Evolutionary conservation across 1,140 invertebrate species (phyloP).

Genomic region (Eulimnadia texana): DNA sequence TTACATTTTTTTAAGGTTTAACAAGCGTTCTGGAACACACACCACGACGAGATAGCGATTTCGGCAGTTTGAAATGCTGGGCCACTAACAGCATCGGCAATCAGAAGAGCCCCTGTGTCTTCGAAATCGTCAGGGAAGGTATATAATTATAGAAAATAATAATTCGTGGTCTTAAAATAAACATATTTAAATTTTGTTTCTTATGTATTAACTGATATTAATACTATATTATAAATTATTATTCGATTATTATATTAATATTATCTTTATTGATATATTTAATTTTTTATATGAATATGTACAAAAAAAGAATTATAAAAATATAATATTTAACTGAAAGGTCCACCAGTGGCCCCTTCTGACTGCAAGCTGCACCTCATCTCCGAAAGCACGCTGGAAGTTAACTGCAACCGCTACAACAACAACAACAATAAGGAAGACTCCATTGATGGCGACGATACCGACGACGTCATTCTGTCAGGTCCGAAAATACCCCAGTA

Average conservation of each 20-base stretch:
- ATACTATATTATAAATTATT: too few relatives aligned
- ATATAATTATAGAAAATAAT: neutral
- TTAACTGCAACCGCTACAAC: neutral
- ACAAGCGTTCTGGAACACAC: slow-evolving; percentile 51
- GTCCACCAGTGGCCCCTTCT: neutral
- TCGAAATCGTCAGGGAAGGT: slow-evolving; percentile 43
- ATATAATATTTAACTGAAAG: neutral
- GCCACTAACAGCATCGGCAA: slow-evolving; percentile 65
- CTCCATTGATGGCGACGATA: neutral
- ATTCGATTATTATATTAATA: too few relatives aligned
- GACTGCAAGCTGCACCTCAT: neutral
- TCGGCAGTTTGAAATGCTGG: slow-evolving; percentile 72
- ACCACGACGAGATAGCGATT: slow-evolving; percentile 44
- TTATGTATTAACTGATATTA: too few relatives aligned
- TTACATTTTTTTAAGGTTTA: slow-evolving; percentile 35
- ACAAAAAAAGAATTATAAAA: neutral
- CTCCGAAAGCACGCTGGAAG: neutral
- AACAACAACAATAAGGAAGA: neutral
- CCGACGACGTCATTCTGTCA: neutral
- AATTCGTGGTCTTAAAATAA: neutral
- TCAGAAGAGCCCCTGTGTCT: slow-evolving; percentile 62
- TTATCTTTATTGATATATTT: too few relatives aligned
- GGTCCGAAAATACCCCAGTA: neutral
- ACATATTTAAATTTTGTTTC: too few relatives aligned
- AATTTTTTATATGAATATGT: too few relatives aligned